Conservation (phyloP, 2,113 vertebrate species). For the Sinocyclocheilus anophthalmus region DNA sequence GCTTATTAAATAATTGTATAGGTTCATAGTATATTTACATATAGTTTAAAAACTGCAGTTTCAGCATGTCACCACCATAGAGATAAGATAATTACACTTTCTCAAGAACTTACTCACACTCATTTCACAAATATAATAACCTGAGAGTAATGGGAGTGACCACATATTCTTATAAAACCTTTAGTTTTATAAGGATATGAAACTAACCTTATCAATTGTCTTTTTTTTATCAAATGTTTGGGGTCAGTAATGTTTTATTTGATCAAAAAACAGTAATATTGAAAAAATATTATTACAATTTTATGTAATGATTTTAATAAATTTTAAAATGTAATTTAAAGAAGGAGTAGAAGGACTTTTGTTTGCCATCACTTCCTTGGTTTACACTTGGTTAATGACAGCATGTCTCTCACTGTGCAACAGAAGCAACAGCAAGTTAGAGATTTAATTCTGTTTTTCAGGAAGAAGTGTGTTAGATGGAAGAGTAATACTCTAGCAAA, state of each 20-base stretch:
- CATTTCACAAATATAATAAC: not conserved
- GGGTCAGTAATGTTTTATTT: not conserved
- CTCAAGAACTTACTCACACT: not conserved
- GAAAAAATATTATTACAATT: too few relatives aligned
- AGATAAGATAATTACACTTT: constrained; percentile 18
- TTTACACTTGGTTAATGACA: too few relatives aligned
- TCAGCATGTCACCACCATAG: not conserved
- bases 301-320: too few relatives aligned
- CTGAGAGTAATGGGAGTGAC: not conserved
- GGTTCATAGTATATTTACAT: constrained; percentile 4
- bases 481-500: not conserved
- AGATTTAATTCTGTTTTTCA: too few relatives aligned
- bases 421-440: not conserved
- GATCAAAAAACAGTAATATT: not conserved
- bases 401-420: not conserved
- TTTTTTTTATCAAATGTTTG: not conserved
- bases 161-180: not conserved
- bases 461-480: not conserved
- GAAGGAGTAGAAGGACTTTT: too few relatives aligned
- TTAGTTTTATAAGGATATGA: not conserved
- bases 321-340: too few relatives aligned
- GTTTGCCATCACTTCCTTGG: too few relatives aligned
- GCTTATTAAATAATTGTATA: not conserved
- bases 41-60: not conserved
- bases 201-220: not conserved